Conservation (phyloP, 2,888 invertebrate genomes). For the Stenotaenia linearis region DNA sequence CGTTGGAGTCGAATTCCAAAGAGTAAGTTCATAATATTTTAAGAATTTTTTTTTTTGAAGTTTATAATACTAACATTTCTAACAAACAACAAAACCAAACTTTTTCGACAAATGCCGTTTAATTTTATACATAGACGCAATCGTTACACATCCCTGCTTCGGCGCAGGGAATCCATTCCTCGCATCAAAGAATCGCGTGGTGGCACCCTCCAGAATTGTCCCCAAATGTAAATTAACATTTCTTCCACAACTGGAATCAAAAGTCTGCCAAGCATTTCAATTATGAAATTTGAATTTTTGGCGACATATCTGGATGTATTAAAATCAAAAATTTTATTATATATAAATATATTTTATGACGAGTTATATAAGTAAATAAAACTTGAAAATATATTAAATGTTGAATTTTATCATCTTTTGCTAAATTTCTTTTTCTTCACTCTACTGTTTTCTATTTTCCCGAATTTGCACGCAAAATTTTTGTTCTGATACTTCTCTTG, state of each 20-base stretch:
- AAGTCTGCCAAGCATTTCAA: not conserved
- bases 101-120: not conserved
- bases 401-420: constrained; percentile 18
- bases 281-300: not conserved
- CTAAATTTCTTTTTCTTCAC: constrained; percentile 1
- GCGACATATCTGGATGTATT: not conserved
- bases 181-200: not conserved
- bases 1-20: constrained; percentile 63
- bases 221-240: constrained; percentile 28
- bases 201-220: constrained; percentile 28
- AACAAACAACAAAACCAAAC: not conserved
- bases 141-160: constrained; percentile 4
- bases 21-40: constrained; percentile 66
- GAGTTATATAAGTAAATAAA: not conserved
- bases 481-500: not conserved
- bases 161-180: not conserved
- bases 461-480: constrained; percentile 16
- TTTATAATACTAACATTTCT: not conserved
- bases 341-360: not conserved
- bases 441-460: constrained; percentile 24
- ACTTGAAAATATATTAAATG: not conserved
- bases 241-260: not conserved
- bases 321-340: not conserved
- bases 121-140: not conserved
- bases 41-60: not conserved